Conservation (phyloP, 2,888 invertebrate genomes). For the Rotaria sp. region DNA sequence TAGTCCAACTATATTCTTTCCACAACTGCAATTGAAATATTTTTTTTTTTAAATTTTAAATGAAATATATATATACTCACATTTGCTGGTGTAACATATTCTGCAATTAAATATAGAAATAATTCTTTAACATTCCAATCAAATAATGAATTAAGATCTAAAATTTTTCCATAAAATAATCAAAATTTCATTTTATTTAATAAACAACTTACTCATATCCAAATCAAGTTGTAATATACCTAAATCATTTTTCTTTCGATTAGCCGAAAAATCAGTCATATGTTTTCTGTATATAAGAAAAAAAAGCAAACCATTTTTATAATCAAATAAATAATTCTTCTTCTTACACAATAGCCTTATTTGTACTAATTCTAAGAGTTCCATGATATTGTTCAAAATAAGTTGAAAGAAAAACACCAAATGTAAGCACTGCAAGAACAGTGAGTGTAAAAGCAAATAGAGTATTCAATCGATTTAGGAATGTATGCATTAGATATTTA, state of each 20-base stretch:
- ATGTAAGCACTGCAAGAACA: constrained; percentile 85
- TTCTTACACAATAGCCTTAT: constrained; percentile 87
- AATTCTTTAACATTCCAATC: constrained; percentile 99
- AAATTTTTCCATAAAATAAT: too few species aligned
- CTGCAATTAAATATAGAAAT: constrained; percentile 89
- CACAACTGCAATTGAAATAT: too few species aligned
- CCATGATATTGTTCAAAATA: constrained; percentile 82
- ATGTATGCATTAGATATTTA: constrained; percentile 57
- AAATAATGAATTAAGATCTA: constrained; percentile 76
- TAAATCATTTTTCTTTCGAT: constrained; percentile 84
- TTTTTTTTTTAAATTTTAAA: background rate
- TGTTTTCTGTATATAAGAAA: constrained; percentile 69
- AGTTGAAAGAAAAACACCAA: constrained; percentile 87
- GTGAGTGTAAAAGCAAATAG: constrained; percentile 90
- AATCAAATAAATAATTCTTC: constrained; percentile 41
- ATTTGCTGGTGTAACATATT: constrained; percentile 81
- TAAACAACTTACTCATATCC: constrained; percentile 55
- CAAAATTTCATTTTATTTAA: too few species aligned
- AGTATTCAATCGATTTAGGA: constrained; percentile 82
- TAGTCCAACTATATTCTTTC: too few species aligned
- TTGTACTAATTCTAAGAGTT: constrained; percentile 74
- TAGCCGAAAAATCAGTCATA: constrained; percentile 87
- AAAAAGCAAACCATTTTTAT: constrained; percentile 12
- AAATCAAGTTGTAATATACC: constrained; percentile 89
- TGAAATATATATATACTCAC: constrained; percentile 56